Conservation (phyloP, 2,888 invertebrate genomes). For the Troides oblongomaculatus region DNA sequence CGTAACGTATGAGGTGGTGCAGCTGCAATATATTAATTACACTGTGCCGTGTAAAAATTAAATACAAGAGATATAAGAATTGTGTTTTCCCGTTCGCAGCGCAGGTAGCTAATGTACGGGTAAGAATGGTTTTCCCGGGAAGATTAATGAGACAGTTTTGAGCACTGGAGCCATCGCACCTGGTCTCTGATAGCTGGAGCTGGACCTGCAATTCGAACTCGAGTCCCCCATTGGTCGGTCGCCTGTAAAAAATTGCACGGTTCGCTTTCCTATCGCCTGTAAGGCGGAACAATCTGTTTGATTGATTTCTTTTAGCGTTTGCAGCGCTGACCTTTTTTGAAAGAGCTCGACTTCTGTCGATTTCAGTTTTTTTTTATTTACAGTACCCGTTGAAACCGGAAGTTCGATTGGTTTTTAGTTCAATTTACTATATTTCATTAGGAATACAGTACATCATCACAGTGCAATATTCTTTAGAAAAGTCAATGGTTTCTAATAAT, state of each 20-base stretch:
- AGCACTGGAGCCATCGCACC: conserved; percentile 41
- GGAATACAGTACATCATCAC: no score
- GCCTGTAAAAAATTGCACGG: conserved; percentile 31
- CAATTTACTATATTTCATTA: no score
- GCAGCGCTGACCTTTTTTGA: conserved; percentile 1
- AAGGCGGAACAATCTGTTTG: conserved; percentile 24
- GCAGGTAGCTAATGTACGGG: conserved; percentile 40
- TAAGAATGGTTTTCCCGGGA: conserved; percentile 40
- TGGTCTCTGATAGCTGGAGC: conserved; percentile 38
- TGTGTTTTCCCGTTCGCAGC: conserved; percentile 32
- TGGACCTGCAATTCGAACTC: conserved; percentile 36
- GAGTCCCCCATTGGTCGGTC: conserved; percentile 33
- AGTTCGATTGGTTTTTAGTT: no score
- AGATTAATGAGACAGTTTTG: conserved; percentile 68
- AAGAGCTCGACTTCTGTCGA: neutral
- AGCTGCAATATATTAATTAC: conserved; percentile 26
- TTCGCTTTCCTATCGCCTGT: conserved; percentile 27
- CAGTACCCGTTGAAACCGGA: no score
- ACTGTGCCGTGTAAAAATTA: conserved; percentile 29
- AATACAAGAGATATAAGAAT: conserved; percentile 33
- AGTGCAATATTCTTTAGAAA: no score
- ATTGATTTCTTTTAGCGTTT: conserved; percentile 25
- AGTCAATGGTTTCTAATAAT: no score
- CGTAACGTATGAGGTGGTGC: conserved; percentile 28
- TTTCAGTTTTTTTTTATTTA: no score